These are phyloP conservation scores for Pseudorectes ferrugineus DNA, from an alignment of 2,113 vertebrate species.

Conservation along the genomic window DNA sequence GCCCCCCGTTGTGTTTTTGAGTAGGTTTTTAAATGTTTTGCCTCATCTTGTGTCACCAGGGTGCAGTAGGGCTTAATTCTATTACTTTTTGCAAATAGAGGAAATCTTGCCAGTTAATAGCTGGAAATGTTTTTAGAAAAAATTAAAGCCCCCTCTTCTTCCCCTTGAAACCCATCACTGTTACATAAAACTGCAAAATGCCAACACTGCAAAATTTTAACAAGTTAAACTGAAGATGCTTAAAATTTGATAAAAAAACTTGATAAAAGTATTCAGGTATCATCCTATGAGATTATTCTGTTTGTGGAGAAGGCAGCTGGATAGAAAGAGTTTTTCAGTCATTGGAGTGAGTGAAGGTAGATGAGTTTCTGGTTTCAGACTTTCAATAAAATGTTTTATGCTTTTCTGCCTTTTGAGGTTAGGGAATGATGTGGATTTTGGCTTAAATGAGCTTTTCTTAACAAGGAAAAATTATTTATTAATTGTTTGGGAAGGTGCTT, in stretches of 20 bases:
- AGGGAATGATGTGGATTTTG: background rate
- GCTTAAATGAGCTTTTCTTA: background rate
- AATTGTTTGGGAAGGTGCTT: background rate
- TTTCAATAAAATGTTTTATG: background rate
- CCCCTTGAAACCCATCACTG: background rate
- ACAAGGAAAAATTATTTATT: constrained; percentile 1
- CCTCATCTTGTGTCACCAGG: background rate
- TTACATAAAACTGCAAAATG: background rate
- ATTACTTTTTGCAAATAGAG: background rate
- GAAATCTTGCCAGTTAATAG: background rate
- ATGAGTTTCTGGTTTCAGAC: background rate
- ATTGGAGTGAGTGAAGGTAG: background rate
- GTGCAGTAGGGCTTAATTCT: background rate
- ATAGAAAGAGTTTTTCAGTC: background rate
- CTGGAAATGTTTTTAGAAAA: background rate
- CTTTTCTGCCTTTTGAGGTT: background rate
- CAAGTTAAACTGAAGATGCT: background rate
- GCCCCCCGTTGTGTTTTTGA: background rate
- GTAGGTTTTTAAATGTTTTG: background rate
- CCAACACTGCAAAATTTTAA: background rate
- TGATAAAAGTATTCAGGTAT: background rate
- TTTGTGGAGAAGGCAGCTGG: background rate
- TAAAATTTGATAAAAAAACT: background rate
- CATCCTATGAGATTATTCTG: background rate
- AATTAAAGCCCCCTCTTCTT: background rate